These are phyloP conservation scores for Astropecten irregularis DNA, from an alignment of 53 echinoderm and acorn worm species.

Conservation along the genomic window DNA sequence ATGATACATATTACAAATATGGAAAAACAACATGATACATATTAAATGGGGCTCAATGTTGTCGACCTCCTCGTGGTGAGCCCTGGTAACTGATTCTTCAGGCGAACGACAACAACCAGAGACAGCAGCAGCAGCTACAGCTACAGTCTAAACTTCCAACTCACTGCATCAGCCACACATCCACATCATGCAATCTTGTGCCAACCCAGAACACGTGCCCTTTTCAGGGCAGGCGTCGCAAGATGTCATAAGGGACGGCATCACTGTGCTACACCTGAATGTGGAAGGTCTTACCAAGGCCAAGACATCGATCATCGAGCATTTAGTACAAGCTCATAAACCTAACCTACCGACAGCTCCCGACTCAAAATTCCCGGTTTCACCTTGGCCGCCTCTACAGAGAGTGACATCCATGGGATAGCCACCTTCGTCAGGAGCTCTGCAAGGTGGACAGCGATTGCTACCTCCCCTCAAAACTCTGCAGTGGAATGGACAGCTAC, in stretches of 20 bases:
- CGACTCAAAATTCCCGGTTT: constrained; percentile 39
- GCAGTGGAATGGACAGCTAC: constrained; percentile 44
- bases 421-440: constrained; percentile 34
- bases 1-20: too few species aligned
- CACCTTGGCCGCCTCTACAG: constrained; percentile 36
- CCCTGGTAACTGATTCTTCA: background rate
- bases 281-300: constrained; percentile 40
- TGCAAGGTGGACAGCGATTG: constrained; percentile 28
- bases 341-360: constrained; percentile 5
- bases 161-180: too few species aligned
- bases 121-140: background rate
- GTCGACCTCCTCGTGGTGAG: background rate
- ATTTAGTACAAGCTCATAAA: constrained; percentile 9
- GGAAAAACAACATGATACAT: too few species aligned
- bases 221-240: constrained; percentile 22
- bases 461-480: constrained; percentile 25
- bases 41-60: background rate
- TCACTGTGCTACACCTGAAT: constrained; percentile 42
- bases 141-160: background rate
- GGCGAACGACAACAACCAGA: background rate
- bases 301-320: constrained; percentile 26
- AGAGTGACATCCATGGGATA: too few species aligned
- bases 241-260: constrained; percentile 41
- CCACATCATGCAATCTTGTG: background rate
- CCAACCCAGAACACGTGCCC: constrained; percentile 35